Conservation (phyloP, 2,113 vertebrate species). For the Protobothrops mucrosquamatus region DNA sequence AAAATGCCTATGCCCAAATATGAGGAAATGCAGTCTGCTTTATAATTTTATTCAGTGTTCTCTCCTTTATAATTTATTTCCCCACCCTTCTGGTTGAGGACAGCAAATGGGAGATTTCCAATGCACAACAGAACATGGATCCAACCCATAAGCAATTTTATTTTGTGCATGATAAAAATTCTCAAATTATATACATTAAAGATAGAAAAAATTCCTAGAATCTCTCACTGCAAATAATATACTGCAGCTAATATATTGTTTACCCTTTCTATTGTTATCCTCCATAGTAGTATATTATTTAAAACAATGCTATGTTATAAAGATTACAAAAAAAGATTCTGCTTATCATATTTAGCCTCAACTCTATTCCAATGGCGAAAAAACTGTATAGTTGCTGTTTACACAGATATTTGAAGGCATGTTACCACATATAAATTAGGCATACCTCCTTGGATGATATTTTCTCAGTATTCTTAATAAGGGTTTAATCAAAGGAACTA, state of each 20-base stretch:
- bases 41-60: not conserved
- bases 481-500: not conserved
- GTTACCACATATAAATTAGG: not conserved
- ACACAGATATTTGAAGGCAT: not conserved
- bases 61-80: not conserved
- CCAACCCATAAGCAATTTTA: not conserved
- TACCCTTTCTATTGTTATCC: not conserved
- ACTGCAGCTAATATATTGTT: not conserved
- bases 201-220: not conserved
- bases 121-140: not conserved
- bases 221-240: not conserved
- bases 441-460: not conserved
- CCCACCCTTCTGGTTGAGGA: not conserved
- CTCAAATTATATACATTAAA: not conserved
- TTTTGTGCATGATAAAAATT: not conserved
- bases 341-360: not conserved
- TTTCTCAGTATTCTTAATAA: not conserved
- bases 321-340: not conserved
- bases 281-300: not conserved
- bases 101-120: not conserved
- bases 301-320: not conserved
- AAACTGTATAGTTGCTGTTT: not conserved
- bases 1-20: not conserved
- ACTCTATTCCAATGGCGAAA: not conserved
- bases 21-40: not conserved